A percentile compares a stretch with the other conserved stretches of the same genome.
phyloP scores from a whole-genome alignment of 2,797 vertebrate genomes.

The Cottoperca gobio region DNA sequence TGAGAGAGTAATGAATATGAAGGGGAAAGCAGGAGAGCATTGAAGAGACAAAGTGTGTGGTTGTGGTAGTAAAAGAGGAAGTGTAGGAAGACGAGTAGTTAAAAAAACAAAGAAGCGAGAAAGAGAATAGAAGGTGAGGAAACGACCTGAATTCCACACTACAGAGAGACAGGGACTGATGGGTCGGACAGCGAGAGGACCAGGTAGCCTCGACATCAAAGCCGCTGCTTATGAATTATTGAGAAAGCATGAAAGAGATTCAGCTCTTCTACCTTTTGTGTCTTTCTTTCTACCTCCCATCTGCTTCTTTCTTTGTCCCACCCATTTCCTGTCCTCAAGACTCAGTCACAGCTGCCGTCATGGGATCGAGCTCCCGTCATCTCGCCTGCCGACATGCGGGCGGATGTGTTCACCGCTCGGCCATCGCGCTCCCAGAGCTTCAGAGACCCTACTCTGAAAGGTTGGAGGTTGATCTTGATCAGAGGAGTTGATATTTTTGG shows the following conservation, averaged over 20 bases:
- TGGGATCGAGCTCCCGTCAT: conserved; percentile 84
- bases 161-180: conserved; percentile 40
- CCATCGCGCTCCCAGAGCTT: conserved; percentile 86
- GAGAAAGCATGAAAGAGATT: conserved; percentile 67
- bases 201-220: conserved; percentile 70
- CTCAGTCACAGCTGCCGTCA: conserved; percentile 83
- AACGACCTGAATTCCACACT: conserved; percentile 25
- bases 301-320: conserved; percentile 19
- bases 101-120: conserved; percentile 4
- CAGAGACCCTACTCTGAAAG: conserved; percentile 85
- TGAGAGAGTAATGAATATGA: not conserved
- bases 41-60: not conserved
- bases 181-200: conserved; percentile 22
- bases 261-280: conserved; percentile 38
- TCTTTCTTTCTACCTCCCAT: conserved; percentile 30
- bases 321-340: conserved; percentile 37
- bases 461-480: conserved; percentile 47
- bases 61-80: conserved; percentile 28
- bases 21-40: not conserved
- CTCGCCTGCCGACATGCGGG: conserved; percentile 89
- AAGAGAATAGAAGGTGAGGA: conserved; percentile 22
- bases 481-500: not conserved
- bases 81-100: conserved; percentile 19
- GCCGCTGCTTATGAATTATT: conserved; percentile 72
- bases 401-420: conserved; percentile 89